Base-by-base conservation (phyloP, 2,113 vertebrate genomes). In the Fregetta grallaria region DNA sequence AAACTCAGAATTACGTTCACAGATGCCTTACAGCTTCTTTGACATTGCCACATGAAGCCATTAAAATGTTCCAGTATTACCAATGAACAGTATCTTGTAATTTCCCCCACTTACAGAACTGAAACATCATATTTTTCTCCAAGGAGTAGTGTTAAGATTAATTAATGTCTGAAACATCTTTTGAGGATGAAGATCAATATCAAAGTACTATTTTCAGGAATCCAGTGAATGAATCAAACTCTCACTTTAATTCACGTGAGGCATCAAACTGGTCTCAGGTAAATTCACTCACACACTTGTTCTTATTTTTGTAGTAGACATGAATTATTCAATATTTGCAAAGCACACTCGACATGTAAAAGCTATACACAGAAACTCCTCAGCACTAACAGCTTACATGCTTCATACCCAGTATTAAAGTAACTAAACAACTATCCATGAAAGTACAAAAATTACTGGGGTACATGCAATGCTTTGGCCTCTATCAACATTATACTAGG, bases 151-250 rank as follows among this genome's bases (percentile, higher is more conserved):
- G 2, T 55, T 87, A 81, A 89, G 86, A 91, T 87, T 94, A 96
- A 91, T 97, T 94, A 85, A 88, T 45, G 20, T 44, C 80, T 88
- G 74, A 53, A 78, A 85, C 61, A 91, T 72, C 88, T 96, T 94
- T 94, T 72, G 56, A 96, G 77, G 53, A 94, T 75, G 76, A 77
- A 90, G 92, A 96, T 96, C 91, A 92, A 84, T 89, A 94, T 56
- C 66, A 68, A 82, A 75, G 76, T 26, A 27, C 47, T 81, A 58
- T 68, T 93, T 89, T 90, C 80, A 97, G 88, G 73, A 95, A 96
- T n/a, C 7, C 44, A 76, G 45, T 50, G 70, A 92, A 93, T 55
- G 76, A 96, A 94, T 96, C 96, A 93, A 96, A 88, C 70, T 55
- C 91, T 84, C 72, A 8, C 89, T 81, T 91, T 6, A 85, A 90